These are phyloP conservation scores for Strigamia maritima DNA, from an alignment of 2,888 invertebrate genomes.

Conservation along the genomic window DNA sequence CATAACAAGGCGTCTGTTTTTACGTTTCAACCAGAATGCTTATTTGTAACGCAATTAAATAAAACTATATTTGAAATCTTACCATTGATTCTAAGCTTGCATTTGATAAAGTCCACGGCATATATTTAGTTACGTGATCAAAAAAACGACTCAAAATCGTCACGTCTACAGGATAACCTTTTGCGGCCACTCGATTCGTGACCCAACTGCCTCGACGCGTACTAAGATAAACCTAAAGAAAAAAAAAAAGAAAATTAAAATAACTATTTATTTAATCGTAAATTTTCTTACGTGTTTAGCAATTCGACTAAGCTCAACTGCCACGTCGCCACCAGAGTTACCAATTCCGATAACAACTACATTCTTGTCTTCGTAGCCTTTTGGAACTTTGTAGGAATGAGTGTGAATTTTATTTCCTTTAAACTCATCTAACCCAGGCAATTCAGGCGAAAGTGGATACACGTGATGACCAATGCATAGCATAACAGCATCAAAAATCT, in stretches of 20 bases:
- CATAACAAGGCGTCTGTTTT: too few relatives aligned
- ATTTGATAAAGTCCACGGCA: not conserved
- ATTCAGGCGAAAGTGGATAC: constrained; percentile 51
- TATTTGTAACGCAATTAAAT: too few relatives aligned
- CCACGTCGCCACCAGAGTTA: constrained; percentile 55
- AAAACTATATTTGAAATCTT: not conserved
- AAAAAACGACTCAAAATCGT: not conserved
- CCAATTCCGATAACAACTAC: constrained; percentile 55
- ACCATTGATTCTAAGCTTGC: not conserved
- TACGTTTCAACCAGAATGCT: too few relatives aligned
- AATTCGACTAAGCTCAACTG: constrained; percentile 51
- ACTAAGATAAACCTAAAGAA: constrained; percentile 50
- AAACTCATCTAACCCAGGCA: constrained; percentile 49
- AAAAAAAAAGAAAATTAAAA: not conserved
- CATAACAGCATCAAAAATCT: constrained; percentile 53
- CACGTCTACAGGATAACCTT: not conserved
- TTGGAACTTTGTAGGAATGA: constrained; percentile 48
- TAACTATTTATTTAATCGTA: too few relatives aligned
- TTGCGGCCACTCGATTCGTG: constrained; percentile 50
- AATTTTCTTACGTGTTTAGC: constrained; percentile 34
- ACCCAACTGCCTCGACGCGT: constrained; percentile 55
- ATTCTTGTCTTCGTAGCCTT: constrained; percentile 51
- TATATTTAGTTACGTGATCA: not conserved
- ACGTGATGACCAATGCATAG: constrained; percentile 56
- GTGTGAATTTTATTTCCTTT: constrained; percentile 48